These are phyloP conservation scores for Clarias laeviceps DNA, from an alignment of 2,797 vertebrate genomes.

Conservation along the genomic window DNA sequence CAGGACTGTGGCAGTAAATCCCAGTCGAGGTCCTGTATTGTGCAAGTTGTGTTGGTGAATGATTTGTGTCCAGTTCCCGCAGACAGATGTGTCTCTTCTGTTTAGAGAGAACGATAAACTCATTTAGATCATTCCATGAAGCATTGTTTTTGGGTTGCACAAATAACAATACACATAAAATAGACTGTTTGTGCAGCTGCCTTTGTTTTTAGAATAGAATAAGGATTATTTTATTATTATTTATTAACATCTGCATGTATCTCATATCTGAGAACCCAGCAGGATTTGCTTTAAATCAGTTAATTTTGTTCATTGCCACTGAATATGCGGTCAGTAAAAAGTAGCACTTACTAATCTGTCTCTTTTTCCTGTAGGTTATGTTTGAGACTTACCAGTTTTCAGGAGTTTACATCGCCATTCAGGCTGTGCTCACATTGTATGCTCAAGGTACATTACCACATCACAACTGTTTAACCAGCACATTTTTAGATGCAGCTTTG, in stretches of 20 bases:
- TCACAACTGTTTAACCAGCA: slow-evolving; percentile 2
- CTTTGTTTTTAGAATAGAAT: not conserved
- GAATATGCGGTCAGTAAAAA: not conserved
- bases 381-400: slow-evolving; percentile 91
- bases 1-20: too few species aligned
- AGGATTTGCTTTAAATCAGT: not conserved
- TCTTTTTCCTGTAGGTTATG: slow-evolving; percentile 79
- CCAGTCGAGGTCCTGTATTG: too few species aligned
- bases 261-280: not conserved
- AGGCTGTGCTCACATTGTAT: slow-evolving; percentile 88
- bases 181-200: not conserved
- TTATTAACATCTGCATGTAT: not conserved
- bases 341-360: slow-evolving; percentile 4
- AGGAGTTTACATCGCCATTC: slow-evolving; percentile 88
- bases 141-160: not conserved
- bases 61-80: too few species aligned
- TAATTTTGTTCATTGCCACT: not conserved
- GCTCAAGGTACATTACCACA: slow-evolving; percentile 81
- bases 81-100: not conserved
- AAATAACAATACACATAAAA: not conserved
- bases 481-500: not conserved
- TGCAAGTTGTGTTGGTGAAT: too few species aligned
- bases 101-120: too few species aligned
- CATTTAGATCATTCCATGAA: not conserved
- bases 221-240: not conserved